These are phyloP conservation scores for Aculops lycopersici DNA, from an alignment of 1,140 invertebrate species.

Conservation along the genomic window DNA sequence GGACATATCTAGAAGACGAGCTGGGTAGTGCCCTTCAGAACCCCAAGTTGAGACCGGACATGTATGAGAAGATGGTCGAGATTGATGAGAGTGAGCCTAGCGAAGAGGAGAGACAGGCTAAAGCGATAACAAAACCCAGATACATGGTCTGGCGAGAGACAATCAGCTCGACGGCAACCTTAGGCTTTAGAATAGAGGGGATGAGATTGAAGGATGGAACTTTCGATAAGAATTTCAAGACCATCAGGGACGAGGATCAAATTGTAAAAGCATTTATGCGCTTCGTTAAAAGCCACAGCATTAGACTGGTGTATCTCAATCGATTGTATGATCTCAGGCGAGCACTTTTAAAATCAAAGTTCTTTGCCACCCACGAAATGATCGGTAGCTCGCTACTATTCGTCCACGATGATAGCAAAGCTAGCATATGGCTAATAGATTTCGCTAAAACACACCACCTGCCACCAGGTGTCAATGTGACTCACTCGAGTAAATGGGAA, in stretches of 20 bases:
- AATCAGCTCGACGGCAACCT: constrained; percentile 67
- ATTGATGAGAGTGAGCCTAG: constrained; percentile 62
- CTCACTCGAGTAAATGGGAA: constrained; percentile 51
- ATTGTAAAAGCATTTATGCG: constrained; percentile 43
- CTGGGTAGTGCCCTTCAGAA: constrained; percentile 70
- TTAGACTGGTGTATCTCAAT: constrained; percentile 26
- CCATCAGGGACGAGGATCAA: constrained; percentile 46
- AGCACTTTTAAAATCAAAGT: constrained; percentile 14
- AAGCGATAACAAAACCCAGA: constrained; percentile 68
- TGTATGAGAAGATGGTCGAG: constrained; percentile 95
- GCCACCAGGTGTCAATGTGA: constrained; percentile 33
- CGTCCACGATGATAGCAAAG: constrained; percentile 56
- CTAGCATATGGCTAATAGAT: constrained; percentile 85
- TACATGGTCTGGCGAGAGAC: constrained; percentile 95
- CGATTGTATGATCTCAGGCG: constrained; percentile 14
- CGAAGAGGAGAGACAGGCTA: constrained; percentile 48
- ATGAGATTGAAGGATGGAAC: constrained; percentile 48
- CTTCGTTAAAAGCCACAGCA: constrained; percentile 44
- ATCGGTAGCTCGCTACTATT: constrained; percentile 76
- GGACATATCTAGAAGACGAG: constrained; percentile 78
- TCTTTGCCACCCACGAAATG: constrained; percentile 17
- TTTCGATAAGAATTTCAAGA: constrained; percentile 79
- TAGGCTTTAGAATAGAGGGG: constrained; percentile 85
- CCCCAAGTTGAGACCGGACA: constrained; percentile 67
- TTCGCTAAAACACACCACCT: constrained; percentile 75